phyloP scores from a whole-genome alignment of 2,797 vertebrate species.

The Tangara arthus region DNA sequence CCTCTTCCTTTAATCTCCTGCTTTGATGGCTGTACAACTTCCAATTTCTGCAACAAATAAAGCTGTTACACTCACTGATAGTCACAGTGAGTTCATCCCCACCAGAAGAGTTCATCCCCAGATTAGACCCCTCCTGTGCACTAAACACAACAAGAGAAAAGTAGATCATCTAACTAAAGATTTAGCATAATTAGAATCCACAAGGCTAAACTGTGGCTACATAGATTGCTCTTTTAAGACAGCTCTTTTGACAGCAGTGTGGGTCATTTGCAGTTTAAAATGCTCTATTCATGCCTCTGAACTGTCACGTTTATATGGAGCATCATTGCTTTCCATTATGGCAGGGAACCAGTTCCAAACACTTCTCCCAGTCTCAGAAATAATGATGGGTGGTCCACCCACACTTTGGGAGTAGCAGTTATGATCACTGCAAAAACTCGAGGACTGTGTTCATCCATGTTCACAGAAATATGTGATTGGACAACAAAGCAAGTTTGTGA shows the following conservation, averaged over 20 bases:
- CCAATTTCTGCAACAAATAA: not conserved
- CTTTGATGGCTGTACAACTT: not conserved
- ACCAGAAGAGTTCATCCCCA: not conserved
- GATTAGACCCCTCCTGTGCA: not conserved
- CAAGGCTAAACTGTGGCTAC: not conserved
- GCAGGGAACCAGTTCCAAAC: not conserved
- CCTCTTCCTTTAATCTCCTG: not conserved
- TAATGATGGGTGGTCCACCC: rapidly evolving
- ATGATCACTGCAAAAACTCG: not conserved
- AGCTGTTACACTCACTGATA: not conserved
- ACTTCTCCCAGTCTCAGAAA: not conserved
- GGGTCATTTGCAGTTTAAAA: not conserved
- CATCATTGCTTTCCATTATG: not conserved
- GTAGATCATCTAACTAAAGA: not conserved
- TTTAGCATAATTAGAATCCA: not conserved
- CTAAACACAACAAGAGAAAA: not conserved
- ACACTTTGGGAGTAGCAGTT: not conserved
- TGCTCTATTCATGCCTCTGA: not conserved
- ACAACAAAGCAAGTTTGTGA: not conserved
- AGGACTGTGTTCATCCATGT: not conserved
- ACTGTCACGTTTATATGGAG: not conserved
- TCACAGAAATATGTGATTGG: rapidly evolving
- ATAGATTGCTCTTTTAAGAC: not conserved
- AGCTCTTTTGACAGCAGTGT: not conserved
- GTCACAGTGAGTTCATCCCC: not conserved